Percentiles rank a stretch among this genome's conserved stretches.
phyloP scores from a whole-genome alignment of 1,140 invertebrate genomes.

The Panagrolaimus sp. region DNA sequence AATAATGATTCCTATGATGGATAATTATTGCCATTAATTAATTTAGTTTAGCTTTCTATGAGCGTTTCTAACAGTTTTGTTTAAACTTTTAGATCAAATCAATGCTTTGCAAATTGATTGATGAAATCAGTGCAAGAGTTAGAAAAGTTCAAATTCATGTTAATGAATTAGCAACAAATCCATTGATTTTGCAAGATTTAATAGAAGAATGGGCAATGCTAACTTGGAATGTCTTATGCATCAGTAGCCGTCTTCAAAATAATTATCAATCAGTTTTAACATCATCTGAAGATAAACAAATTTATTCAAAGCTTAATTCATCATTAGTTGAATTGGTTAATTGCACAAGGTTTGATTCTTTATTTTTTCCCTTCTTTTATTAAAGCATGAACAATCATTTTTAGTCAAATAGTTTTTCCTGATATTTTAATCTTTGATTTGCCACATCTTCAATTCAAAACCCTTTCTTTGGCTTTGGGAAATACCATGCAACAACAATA shows the following conservation, averaged over 20 bases:
- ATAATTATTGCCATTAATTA: neutral
- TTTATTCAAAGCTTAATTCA: neutral
- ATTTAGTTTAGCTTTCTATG: slow-evolving; percentile 13
- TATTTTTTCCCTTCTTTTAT: neutral
- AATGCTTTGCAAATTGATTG: slow-evolving; percentile 53
- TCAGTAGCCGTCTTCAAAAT: slow-evolving; percentile 52
- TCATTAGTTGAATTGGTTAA: slow-evolving; percentile 24
- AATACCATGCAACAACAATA: slow-evolving; percentile 8
- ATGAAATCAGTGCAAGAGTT: slow-evolving; percentile 52
- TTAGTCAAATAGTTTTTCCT: slow-evolving; percentile 5
- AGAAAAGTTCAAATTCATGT: slow-evolving; percentile 4
- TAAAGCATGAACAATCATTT: neutral
- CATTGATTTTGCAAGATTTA: slow-evolving; percentile 38
- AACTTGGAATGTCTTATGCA: slow-evolving; percentile 58
- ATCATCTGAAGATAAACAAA: slow-evolving; percentile 34
- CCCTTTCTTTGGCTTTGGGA: neutral
- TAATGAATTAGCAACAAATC: neutral
- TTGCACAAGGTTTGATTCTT: slow-evolving; percentile 30
- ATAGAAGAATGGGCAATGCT: slow-evolving; percentile 58
- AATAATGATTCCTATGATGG: neutral
- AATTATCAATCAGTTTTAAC: slow-evolving; percentile 31
- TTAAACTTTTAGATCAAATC: slow-evolving; percentile 41
- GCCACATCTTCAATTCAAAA: neutral
- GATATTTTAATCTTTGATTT: neutral
- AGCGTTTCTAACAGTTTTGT: neutral